Base-by-base conservation (phyloP, 2,113 vertebrate species). In the Dunckerocampus dactyliophorus region DNA sequence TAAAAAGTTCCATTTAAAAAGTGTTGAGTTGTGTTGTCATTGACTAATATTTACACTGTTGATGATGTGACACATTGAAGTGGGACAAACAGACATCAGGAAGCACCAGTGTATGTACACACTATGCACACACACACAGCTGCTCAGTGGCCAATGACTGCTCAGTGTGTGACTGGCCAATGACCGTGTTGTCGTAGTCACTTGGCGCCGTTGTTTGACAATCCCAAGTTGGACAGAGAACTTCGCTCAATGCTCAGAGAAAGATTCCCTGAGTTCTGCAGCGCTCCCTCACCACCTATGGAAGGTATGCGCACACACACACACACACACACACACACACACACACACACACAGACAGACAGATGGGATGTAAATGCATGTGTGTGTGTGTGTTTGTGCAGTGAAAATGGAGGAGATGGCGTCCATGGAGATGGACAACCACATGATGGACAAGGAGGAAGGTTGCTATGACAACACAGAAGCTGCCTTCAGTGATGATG, bases 181-280 rank as follows among this genome's bases (percentile, higher is more conserved):
- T 54, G 13, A 19, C 0, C 56, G 4, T 46, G 11, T n/a, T 43
- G n/a, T 19, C 22, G 2, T 83, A 96, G 95, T 71, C 94, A 95
- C 56, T 76, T 99, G 59, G 95, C 95, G 52, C 97, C 97, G 0
- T 86, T 99, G 14, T 99, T 99, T 0, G 95, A 98, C 86, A 98
- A 99, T 68, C 96, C 97, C 39, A 99, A 99, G 31, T 77, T 99
- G 91, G 97, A 99, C 85, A 91, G 95, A 34, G 97, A 99, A 78
- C 91, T 99, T 17, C 91, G 97, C 0, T 93, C 96, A 1, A 98
- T 99, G 94, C 85, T 99, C 53, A 84, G 95, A 80, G 96, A 98
- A 77, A 94, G 96, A 21, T 99, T 99, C 81, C 96, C 97, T 0
- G 97, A 99, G 74, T 99, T 99, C 88, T 98, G 95, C 86, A 95